Base-by-base conservation (phyloP, 2,113 vertebrate species). In the Oxyura jamaicensis region DNA sequence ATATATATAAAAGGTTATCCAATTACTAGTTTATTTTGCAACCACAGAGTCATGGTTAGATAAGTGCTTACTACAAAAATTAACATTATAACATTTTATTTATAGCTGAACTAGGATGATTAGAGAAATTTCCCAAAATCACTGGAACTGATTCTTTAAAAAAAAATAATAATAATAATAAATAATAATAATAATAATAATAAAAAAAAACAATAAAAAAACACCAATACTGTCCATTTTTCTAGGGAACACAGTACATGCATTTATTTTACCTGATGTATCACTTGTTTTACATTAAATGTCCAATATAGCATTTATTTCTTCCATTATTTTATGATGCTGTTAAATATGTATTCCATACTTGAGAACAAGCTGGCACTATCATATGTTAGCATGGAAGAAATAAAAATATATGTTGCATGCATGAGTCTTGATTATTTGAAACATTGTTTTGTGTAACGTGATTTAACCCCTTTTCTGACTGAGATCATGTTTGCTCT, bases 401-500 rank as follows among this genome's bases (percentile, higher is more conserved):
- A 94, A 96, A 97, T 87, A 87, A 87, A 90, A 87, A 94, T 75
- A 90, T 50, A 78, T 73, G 31, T n/a, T 28, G 60, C 69, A 77
- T 74, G 53, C 67, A 71, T 39, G 36, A 76, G 83, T 87, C 83
- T 91, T 66, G 78, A 81, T 91, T 94, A 93, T 85, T 94, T 95
- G 94, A 93, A 96, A 95, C 88, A 94, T 46, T 96, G 91, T 90
- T 89, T 94, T 95, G 63, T 96, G 94, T 88, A 96, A 87, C 68
- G 72, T 88, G 83, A 94, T 96, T 97, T 97, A 96, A 97, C 97
- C 96, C 91, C 80, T 97, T 95, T 96, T 83, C 93, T 97, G 97
- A 97, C 95, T 97, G 97, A 96, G 96, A 96, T 92, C 89, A 91
- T 97, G 95, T 97, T 96, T 97, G 93, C 95, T 42, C 91, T 97